Base-by-base conservation (phyloP, 1,140 invertebrate genomes). In the Trypoxylus dichotomus region DNA sequence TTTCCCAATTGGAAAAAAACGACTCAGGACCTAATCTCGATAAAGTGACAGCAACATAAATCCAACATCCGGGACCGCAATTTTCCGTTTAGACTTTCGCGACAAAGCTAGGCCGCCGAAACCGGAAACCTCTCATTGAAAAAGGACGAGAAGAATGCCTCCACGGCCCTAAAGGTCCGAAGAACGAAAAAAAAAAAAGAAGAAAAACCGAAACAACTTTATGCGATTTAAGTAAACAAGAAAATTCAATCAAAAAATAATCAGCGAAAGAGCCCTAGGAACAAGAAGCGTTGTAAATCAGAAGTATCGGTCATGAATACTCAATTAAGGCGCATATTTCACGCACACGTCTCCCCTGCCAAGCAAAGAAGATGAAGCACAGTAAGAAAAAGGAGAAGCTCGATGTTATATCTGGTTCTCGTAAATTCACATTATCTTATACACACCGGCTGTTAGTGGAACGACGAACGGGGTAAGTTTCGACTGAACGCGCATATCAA, bases 211-310 rank as follows among this genome's bases (percentile, higher is more conserved):
- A 73, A 43, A 72, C 43, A 27, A 68, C 58, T 29, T 41, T 37
- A 76, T 37, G 27, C 47, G 29, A 76, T 60, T 37, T 68, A 54
- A 60, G 72, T 74, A 74, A 74, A 74, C 72, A 74, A 43, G 74
- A 43, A 75, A 78, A 79, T 76, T 76, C 78, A 79, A 79, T 79
- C 78, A 79, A 79, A 79, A 79, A 76, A 79, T 79, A 79, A 79
- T 79, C 78, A 79, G 75, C 54, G 63, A 79, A 76, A 76, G 77
- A 78, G 77, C 77, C 60, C 42, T 29, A 74, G 41, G 58, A 74
- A 78, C 71, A 78, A 71, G 77, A 74, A 60, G 42, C 32, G 78
- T 76, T 74, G 77, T 78, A 78, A 78, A 78, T 78, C 77, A 79
- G 63, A 58, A 47, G 75, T 76, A 79, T 79, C 78, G 68, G 54